Percentiles rank a stretch among this genome's conserved stretches.
Conservation (phyloP, 2,888 invertebrate genomes). For the Thymelicus sylvestris region DNA sequence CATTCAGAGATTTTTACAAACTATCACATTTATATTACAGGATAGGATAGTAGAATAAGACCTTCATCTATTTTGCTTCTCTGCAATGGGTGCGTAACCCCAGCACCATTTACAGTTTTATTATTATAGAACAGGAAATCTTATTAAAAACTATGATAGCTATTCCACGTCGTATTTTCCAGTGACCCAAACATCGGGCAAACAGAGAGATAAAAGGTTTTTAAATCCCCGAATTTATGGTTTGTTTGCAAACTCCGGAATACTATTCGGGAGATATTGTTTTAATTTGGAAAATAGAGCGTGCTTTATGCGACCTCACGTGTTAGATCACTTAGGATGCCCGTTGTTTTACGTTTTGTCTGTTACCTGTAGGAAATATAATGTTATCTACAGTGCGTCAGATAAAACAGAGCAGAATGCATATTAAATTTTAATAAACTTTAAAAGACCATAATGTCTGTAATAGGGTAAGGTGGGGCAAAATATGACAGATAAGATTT, state of each 20-base stretch:
- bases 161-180: slow-evolving; percentile 1
- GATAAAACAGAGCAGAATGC: no score
- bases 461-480: no score
- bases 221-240: slow-evolving; percentile 65
- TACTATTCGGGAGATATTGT: slow-evolving; percentile 64
- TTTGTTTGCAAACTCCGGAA: slow-evolving; percentile 68
- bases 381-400: no score
- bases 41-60: no score
- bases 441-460: no score
- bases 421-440: no score
- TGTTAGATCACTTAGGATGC: slow-evolving; percentile 44
- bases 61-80: no score
- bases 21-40: no score
- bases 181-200: slow-evolving; percentile 41
- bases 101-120: neutral
- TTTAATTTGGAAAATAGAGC: slow-evolving; percentile 51
- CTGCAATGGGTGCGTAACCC: no score
- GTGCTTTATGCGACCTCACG: slow-evolving; percentile 57
- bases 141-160: slow-evolving; percentile 2
- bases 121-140: neutral
- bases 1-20: no score
- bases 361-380: neutral
- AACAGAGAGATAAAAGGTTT: slow-evolving; percentile 64
- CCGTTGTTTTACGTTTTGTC: slow-evolving; percentile 24
- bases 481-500: no score